Evolutionary conservation across 2,113 vertebrate genomes (phyloP).

Genomic region (Chaetura pelagica): DNA sequence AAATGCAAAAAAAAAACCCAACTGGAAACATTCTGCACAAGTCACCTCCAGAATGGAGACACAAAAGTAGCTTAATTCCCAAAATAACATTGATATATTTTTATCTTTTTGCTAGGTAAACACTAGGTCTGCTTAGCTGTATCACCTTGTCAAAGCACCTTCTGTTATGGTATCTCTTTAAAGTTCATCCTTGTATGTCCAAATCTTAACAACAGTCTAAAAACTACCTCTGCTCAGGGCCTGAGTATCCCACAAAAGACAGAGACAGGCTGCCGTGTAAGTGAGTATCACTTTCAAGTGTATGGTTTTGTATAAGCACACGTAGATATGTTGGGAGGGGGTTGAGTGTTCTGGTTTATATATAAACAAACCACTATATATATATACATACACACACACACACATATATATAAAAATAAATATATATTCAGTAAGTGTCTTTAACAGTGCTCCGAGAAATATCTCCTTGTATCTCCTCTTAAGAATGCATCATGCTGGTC

Average conservation of each 20-base stretch:
- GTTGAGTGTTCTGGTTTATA: too few species aligned
- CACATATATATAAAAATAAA: too few species aligned
- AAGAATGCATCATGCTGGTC: neutral
- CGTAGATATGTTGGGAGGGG: accelerated
- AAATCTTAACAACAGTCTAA: neutral
- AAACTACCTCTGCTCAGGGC: neutral
- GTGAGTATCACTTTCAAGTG: neutral
- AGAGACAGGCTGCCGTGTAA: accelerated
- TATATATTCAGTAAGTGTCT: neutral
- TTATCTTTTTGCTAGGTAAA: neutral
- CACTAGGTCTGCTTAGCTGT: neutral
- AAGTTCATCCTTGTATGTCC: neutral
- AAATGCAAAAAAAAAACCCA: neutral
- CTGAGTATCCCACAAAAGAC: neutral
- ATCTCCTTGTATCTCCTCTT: neutral
- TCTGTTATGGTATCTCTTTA: neutral
- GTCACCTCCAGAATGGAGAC: neutral
- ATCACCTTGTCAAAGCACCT: neutral
- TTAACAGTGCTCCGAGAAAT: neutral
- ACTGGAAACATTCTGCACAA: neutral
- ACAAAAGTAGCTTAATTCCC: neutral
- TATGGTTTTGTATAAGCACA: neutral
- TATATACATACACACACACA: too few species aligned
- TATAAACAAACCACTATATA: too few species aligned
- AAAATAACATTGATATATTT: accelerated